Evolutionary conservation across 2,113 vertebrate species (phyloP).

Genomic region (Hiodon tergisus): DNA sequence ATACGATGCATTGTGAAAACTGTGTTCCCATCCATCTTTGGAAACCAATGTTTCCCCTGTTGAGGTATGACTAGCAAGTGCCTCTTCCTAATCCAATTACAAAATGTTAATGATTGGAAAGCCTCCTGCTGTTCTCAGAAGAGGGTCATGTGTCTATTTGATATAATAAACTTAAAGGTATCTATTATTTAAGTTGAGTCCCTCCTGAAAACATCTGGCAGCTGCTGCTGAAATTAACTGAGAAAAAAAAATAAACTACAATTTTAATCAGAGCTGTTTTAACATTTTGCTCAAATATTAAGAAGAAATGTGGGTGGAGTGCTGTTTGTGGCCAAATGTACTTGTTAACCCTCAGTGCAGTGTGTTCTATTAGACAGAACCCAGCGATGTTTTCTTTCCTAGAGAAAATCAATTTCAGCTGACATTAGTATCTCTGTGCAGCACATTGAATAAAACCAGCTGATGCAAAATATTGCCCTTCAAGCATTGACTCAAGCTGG

Average conservation of each 20-base stretch:
- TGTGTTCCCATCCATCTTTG: not conserved
- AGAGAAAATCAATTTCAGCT: conserved; percentile 13
- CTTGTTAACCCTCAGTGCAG: conserved; percentile 6
- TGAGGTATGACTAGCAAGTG: not conserved
- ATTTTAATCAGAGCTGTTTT: not conserved
- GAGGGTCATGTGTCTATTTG: not conserved
- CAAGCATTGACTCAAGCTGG: not conserved
- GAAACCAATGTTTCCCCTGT: not conserved
- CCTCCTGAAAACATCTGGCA: not conserved
- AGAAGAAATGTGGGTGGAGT: too few relatives aligned
- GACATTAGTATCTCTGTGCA: not conserved
- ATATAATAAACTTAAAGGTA: conserved; percentile 1
- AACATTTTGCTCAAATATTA: too few relatives aligned
- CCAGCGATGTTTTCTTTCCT: not conserved
- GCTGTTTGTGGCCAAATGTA: conserved; percentile 1
- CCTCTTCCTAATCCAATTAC: conserved; percentile 5
- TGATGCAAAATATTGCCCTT: not conserved
- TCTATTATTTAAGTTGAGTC: not conserved
- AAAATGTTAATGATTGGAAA: conserved; percentile 2
- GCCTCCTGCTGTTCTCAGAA: conserved; percentile 1
- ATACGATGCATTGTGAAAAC: not conserved
- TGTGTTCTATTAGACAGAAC: conserved; percentile 4
- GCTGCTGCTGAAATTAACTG: not conserved
- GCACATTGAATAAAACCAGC: not conserved
- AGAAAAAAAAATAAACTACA: too few relatives aligned